These are phyloP conservation scores for Arctocebus calabarensis DNA, from an alignment of 2,797 vertebrate genomes.

Conservation along the genomic window DNA sequence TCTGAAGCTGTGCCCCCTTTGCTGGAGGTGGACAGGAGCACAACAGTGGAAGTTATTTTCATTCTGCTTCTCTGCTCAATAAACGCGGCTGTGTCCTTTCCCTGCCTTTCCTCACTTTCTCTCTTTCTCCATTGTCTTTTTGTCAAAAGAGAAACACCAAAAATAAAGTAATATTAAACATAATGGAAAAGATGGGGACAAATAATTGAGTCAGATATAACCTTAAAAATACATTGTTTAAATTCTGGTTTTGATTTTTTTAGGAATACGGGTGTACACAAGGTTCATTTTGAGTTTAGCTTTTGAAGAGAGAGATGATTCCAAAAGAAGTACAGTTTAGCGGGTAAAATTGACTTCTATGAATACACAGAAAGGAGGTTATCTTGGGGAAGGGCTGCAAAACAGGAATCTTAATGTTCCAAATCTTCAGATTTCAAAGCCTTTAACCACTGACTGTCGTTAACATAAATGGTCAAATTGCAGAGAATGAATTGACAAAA, in stretches of 20 bases:
- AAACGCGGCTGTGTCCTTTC: neutral
- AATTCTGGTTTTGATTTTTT: neutral
- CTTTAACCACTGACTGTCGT: neutral
- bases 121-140: slow-evolving; percentile 14
- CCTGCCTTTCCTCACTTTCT: neutral
- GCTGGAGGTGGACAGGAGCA: slow-evolving; percentile 13
- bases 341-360: slow-evolving; percentile 15
- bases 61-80: slow-evolving; percentile 1
- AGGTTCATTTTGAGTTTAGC: neutral
- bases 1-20: slow-evolving; percentile 14
- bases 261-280: neutral
- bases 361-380: neutral
- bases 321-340: neutral
- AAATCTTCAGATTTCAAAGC: slow-evolving; percentile 30
- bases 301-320: neutral
- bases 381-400: neutral
- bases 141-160: neutral
- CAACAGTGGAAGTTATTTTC: slow-evolving; percentile 54
- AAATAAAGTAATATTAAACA: slow-evolving; percentile 27
- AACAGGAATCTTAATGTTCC: neutral
- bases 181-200: neutral
- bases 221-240: slow-evolving; percentile 19
- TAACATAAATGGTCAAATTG: slow-evolving; percentile 30
- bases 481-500: slow-evolving; percentile 6
- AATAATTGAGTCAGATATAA: neutral